A percentile compares a stretch with the other conserved stretches of the same genome.
Conservation (phyloP, 2,888 invertebrate genomes). For the Notocelia uddmanniana region DNA sequence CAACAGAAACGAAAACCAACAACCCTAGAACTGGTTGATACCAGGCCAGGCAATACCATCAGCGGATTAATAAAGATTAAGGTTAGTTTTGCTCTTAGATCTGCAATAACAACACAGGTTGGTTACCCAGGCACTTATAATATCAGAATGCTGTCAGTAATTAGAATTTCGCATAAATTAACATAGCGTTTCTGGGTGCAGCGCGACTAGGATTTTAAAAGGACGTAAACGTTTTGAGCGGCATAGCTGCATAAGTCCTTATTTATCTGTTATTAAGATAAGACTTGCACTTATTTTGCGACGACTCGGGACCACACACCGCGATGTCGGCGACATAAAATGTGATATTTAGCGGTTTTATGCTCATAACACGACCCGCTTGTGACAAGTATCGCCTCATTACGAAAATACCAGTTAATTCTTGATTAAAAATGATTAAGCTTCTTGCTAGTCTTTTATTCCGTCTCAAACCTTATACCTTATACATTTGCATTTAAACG, state of each 20-base stretch:
- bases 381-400: conserved; percentile 13
- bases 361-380: conserved; percentile 11
- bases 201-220: background rate
- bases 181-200: background rate
- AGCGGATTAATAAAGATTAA: background rate
- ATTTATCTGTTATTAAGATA: background rate
- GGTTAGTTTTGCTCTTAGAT: background rate
- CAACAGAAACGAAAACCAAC: too few species aligned
- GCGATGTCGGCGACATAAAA: conserved; percentile 14
- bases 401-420: background rate
- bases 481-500: background rate
- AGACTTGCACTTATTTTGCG: background rate
- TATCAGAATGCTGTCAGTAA: conserved; percentile 2
- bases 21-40: too few species aligned
- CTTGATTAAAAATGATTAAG: conserved; percentile 14
- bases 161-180: conserved; percentile 6
- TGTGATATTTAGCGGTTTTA: conserved; percentile 4
- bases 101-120: background rate
- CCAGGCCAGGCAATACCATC: background rate
- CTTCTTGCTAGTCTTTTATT: conserved; percentile 9
- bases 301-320: conserved; percentile 7
- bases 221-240: background rate
- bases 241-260: background rate
- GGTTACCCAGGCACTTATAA: background rate
- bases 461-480: background rate